Percentiles rank a stretch among this genome's conserved stretches.
Evolutionary conservation across 2,113 vertebrate genomes (phyloP).

Genomic region (Coreoperca whiteheadi): DNA sequence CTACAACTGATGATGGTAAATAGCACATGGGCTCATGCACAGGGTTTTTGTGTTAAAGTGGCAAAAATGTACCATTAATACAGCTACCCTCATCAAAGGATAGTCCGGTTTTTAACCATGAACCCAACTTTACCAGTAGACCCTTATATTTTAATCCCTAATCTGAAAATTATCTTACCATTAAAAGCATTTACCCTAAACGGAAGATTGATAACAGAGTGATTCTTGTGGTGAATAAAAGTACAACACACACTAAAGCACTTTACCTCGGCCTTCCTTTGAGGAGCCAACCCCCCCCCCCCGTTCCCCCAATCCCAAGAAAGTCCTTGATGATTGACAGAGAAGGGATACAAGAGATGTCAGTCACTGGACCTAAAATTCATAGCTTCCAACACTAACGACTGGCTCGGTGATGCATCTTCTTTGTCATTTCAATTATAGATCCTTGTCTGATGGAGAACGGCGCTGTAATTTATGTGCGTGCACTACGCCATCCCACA

Average conservation of each 20-base stretch:
- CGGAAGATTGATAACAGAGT: not conserved
- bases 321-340: constrained; percentile 75
- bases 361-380: constrained; percentile 72
- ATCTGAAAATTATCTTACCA: not conserved
- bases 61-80: not conserved
- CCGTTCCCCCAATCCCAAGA: constrained; percentile 4
- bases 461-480: constrained; percentile 77
- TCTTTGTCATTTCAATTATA: constrained; percentile 90
- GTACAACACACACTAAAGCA: not conserved
- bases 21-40: not conserved
- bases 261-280: constrained; percentile 1
- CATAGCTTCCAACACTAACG: constrained; percentile 79
- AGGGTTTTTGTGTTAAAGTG: not conserved
- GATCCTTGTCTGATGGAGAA: constrained; percentile 83
- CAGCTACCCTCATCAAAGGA: too few relatives aligned
- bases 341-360: constrained; percentile 43
- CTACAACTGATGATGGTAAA: constrained; percentile 6
- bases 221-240: not conserved
- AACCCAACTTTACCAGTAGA: not conserved
- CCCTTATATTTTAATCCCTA: not conserved
- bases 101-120: not conserved
- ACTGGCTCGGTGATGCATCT: constrained; percentile 81
- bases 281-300: not conserved
- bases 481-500: constrained; percentile 41
- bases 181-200: not conserved